Evolutionary conservation across 2,888 invertebrate species (phyloP).

Genomic region (Heliconius cydno): DNA sequence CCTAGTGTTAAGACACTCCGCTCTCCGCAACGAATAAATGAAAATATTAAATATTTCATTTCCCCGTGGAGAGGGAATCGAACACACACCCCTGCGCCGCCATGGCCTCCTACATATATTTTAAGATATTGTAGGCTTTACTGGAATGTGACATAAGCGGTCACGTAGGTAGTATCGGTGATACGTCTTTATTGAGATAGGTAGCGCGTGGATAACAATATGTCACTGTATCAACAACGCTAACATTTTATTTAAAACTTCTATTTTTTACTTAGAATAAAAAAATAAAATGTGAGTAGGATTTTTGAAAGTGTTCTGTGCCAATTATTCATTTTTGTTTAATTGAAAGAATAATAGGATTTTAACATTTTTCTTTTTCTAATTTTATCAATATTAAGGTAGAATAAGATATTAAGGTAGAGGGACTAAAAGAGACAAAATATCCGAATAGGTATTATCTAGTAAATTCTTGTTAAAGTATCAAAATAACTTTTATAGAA

Average conservation of each 20-base stretch:
- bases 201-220: neutral
- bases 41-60: no score
- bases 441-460: no score
- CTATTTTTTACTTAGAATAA: neutral
- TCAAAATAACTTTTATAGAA: neutral
- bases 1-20: no score
- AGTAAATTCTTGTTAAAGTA: no score
- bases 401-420: neutral
- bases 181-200: constrained; percentile 1
- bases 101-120: neutral
- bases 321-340: neutral
- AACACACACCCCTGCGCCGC: no score
- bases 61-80: no score
- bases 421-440: no score
- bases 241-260: neutral
- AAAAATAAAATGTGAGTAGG: neutral
- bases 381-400: neutral
- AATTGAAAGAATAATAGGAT: neutral
- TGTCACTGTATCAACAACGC: neutral
- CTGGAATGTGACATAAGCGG: neutral
- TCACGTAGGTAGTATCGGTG: neutral
- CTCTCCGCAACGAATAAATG: no score
- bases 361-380: neutral
- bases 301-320: neutral
- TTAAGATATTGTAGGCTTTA: neutral